A percentile compares a stretch with the other conserved stretches of the same genome.
These are phyloP conservation scores for Drosophila prosaltans DNA, from an alignment of 1,140 invertebrate species.

Conservation along the genomic window DNA sequence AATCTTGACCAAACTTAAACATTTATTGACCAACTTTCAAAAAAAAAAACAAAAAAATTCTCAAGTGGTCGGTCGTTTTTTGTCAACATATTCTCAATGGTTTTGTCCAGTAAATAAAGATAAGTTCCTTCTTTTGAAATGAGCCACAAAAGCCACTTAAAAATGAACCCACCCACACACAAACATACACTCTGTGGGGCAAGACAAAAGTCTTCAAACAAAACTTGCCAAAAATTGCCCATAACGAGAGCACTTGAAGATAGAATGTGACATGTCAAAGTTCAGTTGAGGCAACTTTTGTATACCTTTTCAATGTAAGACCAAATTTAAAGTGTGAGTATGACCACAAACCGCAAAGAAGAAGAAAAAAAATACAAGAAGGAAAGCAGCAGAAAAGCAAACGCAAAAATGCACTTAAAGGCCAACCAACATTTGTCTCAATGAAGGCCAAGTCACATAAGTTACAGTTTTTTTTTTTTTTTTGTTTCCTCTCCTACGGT, in stretches of 20 bases:
- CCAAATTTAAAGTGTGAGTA: conserved; percentile 58
- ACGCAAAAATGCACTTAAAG: conserved; percentile 63
- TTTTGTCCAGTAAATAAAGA: conserved; percentile 53
- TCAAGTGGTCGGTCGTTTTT: conserved; percentile 2
- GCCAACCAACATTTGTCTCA: conserved; percentile 66
- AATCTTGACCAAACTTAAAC: conserved; percentile 3
- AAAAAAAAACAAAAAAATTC: not conserved
- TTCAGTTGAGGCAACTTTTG: conserved; percentile 44
- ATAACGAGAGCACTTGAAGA: conserved; percentile 78
- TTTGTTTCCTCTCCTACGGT: conserved; percentile 13
- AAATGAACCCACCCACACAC: conserved; percentile 35
- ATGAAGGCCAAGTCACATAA: conserved; percentile 72
- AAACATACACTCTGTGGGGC: conserved; percentile 51
- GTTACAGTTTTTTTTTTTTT: conserved; percentile 44
- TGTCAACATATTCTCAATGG: conserved; percentile 58
- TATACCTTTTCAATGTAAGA: conserved; percentile 60
- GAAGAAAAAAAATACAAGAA: too few species aligned
- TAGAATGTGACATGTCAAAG: conserved; percentile 64
- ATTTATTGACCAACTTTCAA: conserved; percentile 6
- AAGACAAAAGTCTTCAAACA: conserved; percentile 62
- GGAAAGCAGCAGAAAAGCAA: not conserved
- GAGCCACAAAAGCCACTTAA: conserved; percentile 59
- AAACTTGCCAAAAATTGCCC: conserved; percentile 69
- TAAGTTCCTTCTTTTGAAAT: conserved; percentile 51
- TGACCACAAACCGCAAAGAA: conserved; percentile 14